Conservation (phyloP, 2,113 vertebrate genomes). For the Heterocephalus glaber region DNA sequence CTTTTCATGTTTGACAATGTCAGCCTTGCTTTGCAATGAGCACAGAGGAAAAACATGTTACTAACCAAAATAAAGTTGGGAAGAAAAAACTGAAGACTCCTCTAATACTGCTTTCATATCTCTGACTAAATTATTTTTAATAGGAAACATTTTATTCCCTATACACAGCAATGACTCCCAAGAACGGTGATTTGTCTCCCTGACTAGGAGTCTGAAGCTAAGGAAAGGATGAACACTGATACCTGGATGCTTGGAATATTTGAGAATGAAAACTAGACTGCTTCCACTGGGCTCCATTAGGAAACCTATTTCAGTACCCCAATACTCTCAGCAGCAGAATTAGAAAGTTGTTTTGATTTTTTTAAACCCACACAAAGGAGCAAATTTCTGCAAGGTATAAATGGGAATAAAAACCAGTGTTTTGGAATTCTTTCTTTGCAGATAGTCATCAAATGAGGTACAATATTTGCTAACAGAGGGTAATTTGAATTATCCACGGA, state of each 20-base stretch:
- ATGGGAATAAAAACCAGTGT: slow-evolving; percentile 69
- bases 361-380: slow-evolving; percentile 60
- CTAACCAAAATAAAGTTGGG: slow-evolving; percentile 26
- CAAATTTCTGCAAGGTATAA: slow-evolving; percentile 68
- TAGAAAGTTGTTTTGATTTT: slow-evolving; percentile 69
- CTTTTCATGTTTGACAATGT: neutral
- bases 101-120: neutral
- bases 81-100: neutral
- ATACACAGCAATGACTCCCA: neutral
- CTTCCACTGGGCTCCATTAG: slow-evolving; percentile 55
- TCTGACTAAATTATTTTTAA: slow-evolving; percentile 32
- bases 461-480: slow-evolving; percentile 84
- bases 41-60: neutral
- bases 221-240: neutral
- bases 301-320: neutral
- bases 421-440: slow-evolving; percentile 71
- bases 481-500: slow-evolving; percentile 84
- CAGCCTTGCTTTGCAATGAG: slow-evolving; percentile 34
- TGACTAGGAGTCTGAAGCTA: neutral
- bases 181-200: neutral
- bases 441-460: slow-evolving; percentile 77
- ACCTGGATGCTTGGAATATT: neutral
- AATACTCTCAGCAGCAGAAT: slow-evolving; percentile 45
- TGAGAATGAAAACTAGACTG: neutral
- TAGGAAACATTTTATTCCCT: neutral